Percentiles rank a stretch among this genome's conserved stretches.
phyloP scores from a whole-genome alignment of 2,797 vertebrate species.

The Anas flavirostris region DNA sequence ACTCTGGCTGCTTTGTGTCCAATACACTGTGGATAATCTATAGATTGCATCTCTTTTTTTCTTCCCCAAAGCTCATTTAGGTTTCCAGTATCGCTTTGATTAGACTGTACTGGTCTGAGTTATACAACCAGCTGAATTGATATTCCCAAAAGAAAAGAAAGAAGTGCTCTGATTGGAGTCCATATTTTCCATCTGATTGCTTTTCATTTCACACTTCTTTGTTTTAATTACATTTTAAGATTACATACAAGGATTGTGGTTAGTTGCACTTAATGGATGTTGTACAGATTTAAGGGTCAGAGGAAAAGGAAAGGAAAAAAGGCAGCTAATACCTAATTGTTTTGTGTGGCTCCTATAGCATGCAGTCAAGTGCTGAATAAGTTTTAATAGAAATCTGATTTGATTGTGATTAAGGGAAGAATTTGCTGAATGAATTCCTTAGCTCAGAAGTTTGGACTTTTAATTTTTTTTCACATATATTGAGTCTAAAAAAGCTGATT shows the following conservation, averaged over 20 bases:
- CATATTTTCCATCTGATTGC: slow-evolving; percentile 55
- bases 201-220: slow-evolving; percentile 74
- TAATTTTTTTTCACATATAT: not conserved
- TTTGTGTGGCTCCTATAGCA: not conserved
- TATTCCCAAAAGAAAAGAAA: slow-evolving; percentile 32
- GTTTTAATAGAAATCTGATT: slow-evolving; percentile 42
- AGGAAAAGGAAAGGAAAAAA: slow-evolving; percentile 34
- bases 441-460: not conserved
- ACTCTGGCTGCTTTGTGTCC: not conserved
- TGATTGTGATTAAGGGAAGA: slow-evolving; percentile 41
- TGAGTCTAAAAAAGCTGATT: not conserved
- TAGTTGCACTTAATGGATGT: slow-evolving; percentile 41
- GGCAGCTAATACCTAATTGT: slow-evolving; percentile 5
- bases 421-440: slow-evolving; percentile 18
- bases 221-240: slow-evolving; percentile 72
- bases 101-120: not conserved
- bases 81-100: not conserved
- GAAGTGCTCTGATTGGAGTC: not conserved
- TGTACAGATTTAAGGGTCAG: slow-evolving; percentile 48
- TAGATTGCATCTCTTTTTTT: accelerated
- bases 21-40: not conserved
- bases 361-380: slow-evolving; percentile 16
- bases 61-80: not conserved
- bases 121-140: not conserved
- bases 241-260: slow-evolving; percentile 19